Conservation (phyloP, 2,797 vertebrate species). For the Takifugu rubripes region DNA sequence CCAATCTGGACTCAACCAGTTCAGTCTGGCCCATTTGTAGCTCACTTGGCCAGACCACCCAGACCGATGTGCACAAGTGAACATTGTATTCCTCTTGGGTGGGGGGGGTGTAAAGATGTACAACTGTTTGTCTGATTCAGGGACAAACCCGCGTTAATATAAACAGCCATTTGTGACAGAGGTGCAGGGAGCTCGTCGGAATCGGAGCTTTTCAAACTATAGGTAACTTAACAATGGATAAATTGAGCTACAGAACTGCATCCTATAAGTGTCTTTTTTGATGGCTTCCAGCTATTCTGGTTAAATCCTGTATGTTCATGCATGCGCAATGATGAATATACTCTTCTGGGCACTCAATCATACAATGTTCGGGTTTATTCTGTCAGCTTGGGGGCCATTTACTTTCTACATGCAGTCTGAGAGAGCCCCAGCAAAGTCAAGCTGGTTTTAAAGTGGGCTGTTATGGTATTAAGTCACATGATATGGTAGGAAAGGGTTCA, state of each 20-base stretch:
- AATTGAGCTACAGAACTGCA: too few species aligned
- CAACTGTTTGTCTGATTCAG: slow-evolving; percentile 34
- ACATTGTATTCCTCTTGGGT: slow-evolving; percentile 57
- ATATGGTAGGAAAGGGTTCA: slow-evolving; percentile 50
- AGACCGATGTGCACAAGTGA: slow-evolving; percentile 56
- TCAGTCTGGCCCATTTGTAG: slow-evolving; percentile 44
- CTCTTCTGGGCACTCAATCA: too few species aligned
- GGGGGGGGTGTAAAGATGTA: slow-evolving; percentile 16
- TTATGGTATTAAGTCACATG: slow-evolving; percentile 33
- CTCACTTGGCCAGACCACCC: slow-evolving; percentile 64
- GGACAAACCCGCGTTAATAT: background rate
- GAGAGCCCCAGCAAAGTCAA: slow-evolving; percentile 18
- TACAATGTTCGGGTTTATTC: background rate
- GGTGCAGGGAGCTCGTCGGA: too few species aligned
- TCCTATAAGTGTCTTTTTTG: too few species aligned
- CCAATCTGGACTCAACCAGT: slow-evolving; percentile 52
- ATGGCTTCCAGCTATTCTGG: too few species aligned
- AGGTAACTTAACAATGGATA: too few species aligned
- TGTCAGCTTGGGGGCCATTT: slow-evolving; percentile 15
- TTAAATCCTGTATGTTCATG: too few species aligned
- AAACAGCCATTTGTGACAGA: too few species aligned
- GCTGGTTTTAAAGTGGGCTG: slow-evolving; percentile 51
- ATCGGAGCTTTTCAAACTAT: too few species aligned
- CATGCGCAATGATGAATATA: too few species aligned
- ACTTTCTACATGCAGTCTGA: slow-evolving; percentile 6